Conservation (phyloP, 2,113 vertebrate species). For the Turdus rufiventris region DNA sequence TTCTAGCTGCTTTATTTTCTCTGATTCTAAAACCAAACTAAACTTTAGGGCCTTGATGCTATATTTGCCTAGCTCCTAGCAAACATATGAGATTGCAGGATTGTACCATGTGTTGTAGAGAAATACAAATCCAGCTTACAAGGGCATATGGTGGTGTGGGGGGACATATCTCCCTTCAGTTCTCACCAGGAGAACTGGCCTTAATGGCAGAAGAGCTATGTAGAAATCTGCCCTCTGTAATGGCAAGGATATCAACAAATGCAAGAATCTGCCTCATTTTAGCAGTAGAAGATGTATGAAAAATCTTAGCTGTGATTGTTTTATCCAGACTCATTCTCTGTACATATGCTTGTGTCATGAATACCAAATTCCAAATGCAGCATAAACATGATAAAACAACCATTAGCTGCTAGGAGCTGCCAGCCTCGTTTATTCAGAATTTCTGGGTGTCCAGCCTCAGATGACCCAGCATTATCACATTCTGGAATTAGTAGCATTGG, state of each 20-base stretch:
- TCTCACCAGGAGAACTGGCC: not conserved
- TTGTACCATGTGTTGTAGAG: not conserved
- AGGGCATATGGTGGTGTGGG: not conserved
- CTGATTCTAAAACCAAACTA: not conserved
- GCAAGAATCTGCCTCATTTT: not conserved
- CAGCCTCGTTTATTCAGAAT: constrained; percentile 52
- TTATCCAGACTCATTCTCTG: not conserved
- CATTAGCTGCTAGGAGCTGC: constrained; percentile 32
- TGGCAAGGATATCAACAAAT: not conserved
- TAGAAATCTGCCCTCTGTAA: not conserved
- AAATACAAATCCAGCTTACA: not conserved
- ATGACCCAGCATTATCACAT: constrained; percentile 59
- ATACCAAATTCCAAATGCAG: not conserved
- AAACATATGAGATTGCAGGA: not conserved
- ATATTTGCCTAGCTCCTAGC: not conserved
- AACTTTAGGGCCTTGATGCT: not conserved
- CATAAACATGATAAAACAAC: constrained; percentile 9
- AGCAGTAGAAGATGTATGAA: not conserved
- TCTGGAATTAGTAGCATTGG: constrained; percentile 61
- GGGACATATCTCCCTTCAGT: not conserved
- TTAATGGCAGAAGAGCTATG: not conserved
- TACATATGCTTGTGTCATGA: not conserved
- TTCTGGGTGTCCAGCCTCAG: constrained; percentile 36
- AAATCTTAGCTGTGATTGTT: not conserved
- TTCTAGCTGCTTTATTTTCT: not conserved